phyloP scores from a whole-genome alignment of 2,888 invertebrate genomes.

The Argynnis bischoffii region DNA sequence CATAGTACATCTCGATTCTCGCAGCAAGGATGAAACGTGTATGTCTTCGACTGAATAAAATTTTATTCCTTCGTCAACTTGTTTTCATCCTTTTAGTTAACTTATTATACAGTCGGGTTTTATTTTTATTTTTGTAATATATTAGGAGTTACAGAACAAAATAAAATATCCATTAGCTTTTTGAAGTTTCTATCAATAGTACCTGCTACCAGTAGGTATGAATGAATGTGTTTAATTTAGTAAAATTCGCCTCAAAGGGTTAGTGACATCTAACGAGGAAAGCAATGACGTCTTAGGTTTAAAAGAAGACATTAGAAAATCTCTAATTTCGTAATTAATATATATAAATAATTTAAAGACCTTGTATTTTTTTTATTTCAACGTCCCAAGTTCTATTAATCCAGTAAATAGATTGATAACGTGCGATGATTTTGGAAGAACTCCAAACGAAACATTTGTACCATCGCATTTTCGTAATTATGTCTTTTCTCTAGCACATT shows the following conservation, averaged over 20 bases:
- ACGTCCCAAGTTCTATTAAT: constrained; percentile 57
- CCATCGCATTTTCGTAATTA: constrained; percentile 69
- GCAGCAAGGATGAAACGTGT: too few species aligned
- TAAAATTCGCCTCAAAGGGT: neutral
- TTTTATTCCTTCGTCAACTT: too few species aligned
- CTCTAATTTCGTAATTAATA: constrained; percentile 7
- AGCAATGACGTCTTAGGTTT: neutral
- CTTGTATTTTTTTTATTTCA: constrained; percentile 21
- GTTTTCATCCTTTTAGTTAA: too few species aligned
- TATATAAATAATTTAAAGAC: constrained; percentile 7
- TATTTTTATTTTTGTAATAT: too few species aligned
- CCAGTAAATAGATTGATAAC: constrained; percentile 68
- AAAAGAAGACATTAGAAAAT: neutral
- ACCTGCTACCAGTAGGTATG: too few species aligned
- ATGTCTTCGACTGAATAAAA: too few species aligned
- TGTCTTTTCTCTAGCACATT: constrained; percentile 66
- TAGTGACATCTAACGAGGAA: neutral
- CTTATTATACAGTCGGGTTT: too few species aligned
- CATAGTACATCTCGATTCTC: too few species aligned
- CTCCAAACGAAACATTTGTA: constrained; percentile 74
- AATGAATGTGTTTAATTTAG: neutral
- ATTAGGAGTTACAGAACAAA: too few species aligned
- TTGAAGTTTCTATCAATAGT: too few species aligned
- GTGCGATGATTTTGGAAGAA: constrained; percentile 69
- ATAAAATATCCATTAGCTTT: too few species aligned